Evolutionary conservation across 2,113 vertebrate genomes (phyloP).

Genomic region (Grammomys surdaster): DNA sequence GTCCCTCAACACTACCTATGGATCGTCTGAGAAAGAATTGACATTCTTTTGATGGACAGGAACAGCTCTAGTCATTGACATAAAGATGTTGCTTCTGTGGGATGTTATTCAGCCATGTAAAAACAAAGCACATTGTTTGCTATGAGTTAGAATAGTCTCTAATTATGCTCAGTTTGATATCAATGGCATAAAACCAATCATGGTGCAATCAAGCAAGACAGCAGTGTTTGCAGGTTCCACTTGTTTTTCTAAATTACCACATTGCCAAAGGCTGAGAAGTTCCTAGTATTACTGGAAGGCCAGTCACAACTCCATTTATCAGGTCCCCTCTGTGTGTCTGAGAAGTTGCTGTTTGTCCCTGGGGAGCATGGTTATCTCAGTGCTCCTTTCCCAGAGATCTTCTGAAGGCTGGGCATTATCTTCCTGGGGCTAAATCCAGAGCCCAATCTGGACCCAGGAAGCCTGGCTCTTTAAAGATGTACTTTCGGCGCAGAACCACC

Average conservation of each 20-base stretch:
- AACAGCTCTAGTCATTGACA: constrained; percentile 63
- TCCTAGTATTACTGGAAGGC: constrained; percentile 76
- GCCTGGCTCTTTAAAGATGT: not conserved
- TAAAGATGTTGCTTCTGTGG: constrained; percentile 56
- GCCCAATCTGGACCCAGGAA: not conserved
- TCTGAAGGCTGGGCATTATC: not conserved
- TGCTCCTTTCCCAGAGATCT: not conserved
- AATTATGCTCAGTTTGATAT: constrained; percentile 85
- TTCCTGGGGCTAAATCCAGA: not conserved
- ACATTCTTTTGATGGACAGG: not conserved
- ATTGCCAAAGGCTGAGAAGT: constrained; percentile 83
- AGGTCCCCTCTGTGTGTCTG: constrained; percentile 55
- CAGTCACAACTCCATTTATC: constrained; percentile 53
- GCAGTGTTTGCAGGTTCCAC: constrained; percentile 80
- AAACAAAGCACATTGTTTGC: constrained; percentile 80
- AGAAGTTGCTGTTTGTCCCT: constrained; percentile 66
- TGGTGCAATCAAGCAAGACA: constrained; percentile 85
- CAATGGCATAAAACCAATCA: constrained; percentile 84
- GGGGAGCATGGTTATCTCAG: not conserved
- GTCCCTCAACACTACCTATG: not conserved
- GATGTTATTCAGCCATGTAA: constrained; percentile 69
- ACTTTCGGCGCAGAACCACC: not conserved
- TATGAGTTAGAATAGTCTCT: constrained; percentile 82
- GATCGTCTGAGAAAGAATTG: constrained; percentile 26
- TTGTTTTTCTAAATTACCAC: constrained; percentile 82